Percentiles rank a stretch among this genome's conserved stretches.
phyloP scores from a whole-genome alignment of 2,888 invertebrate species.

The Gasteruption jaculator region DNA sequence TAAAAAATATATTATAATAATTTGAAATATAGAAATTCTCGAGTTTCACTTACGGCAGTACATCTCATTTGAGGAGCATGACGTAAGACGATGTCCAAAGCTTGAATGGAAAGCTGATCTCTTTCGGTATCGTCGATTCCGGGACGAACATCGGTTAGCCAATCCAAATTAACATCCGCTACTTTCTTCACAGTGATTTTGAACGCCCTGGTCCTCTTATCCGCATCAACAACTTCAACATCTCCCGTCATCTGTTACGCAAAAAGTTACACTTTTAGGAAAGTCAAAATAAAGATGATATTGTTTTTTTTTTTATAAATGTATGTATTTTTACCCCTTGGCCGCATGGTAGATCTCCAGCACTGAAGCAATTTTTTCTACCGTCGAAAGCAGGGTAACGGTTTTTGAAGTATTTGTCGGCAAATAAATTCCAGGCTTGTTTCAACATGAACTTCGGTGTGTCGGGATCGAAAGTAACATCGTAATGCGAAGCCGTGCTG shows the following conservation, averaged over 20 bases:
- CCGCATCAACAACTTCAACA: constrained; percentile 46
- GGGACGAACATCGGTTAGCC: constrained; percentile 54
- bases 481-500: constrained; percentile 68
- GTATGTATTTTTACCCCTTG: constrained; percentile 32
- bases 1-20: too few relatives aligned
- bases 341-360: constrained; percentile 50
- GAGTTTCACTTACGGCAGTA: constrained; percentile 24
- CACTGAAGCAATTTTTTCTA: constrained; percentile 62
- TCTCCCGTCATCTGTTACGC: constrained; percentile 23
- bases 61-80: constrained; percentile 58
- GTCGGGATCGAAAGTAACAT: constrained; percentile 69
- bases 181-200: constrained; percentile 57
- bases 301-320: neutral
- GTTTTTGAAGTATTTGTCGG: constrained; percentile 47
- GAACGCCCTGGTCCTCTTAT: constrained; percentile 41
- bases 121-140: constrained; percentile 65
- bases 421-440: constrained; percentile 50
- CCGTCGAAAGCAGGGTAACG: constrained; percentile 70
- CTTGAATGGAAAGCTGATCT: constrained; percentile 66
- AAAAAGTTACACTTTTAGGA: constrained; percentile 5
- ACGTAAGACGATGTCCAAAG: constrained; percentile 79
- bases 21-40: too few relatives aligned
- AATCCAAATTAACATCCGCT: constrained; percentile 55
- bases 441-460: constrained; percentile 63
- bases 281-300: neutral